Conservation (phyloP, 1,140 invertebrate species). For the Drosophila saltans region DNA sequence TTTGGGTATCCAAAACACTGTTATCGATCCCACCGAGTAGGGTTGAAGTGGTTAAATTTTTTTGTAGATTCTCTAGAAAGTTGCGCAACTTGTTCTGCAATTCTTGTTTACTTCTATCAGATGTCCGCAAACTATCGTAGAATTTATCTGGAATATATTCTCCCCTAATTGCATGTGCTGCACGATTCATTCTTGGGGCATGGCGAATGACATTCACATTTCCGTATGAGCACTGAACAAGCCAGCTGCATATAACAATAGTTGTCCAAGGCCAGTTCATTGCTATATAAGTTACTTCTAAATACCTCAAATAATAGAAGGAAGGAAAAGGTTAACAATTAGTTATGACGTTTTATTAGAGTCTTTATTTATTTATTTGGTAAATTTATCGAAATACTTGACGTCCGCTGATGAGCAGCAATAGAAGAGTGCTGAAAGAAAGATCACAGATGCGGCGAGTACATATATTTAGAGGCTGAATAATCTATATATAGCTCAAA, state of each 20-base stretch:
- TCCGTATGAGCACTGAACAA: background rate
- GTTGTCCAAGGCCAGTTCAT: conserved; percentile 19
- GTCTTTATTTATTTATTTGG: background rate
- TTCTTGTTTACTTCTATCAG: conserved; percentile 50
- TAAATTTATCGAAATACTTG: background rate
- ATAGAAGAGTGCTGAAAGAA: conserved; percentile 12
- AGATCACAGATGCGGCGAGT: conserved; percentile 18
- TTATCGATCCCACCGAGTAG: conserved; percentile 41
- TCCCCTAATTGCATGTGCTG: conserved; percentile 23
- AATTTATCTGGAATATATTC: conserved; percentile 61
- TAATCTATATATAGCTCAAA: background rate
- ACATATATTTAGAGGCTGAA: conserved; percentile 2
- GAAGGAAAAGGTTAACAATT: background rate
- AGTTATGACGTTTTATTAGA: background rate
- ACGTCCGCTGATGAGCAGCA: conserved; percentile 8
- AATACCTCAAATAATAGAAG: background rate
- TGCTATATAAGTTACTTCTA: background rate
- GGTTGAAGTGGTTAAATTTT: conserved; percentile 66
- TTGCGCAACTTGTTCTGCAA: conserved; percentile 57
- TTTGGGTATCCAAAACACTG: conserved; percentile 16
- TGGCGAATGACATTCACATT: conserved; percentile 6
- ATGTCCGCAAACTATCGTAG: conserved; percentile 40
- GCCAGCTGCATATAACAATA: background rate
- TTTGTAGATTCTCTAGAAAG: conserved; percentile 70
- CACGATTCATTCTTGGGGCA: background rate